These are phyloP conservation scores for Rattus norvegicus DNA, from an alignment of 2,113 vertebrate genomes.

Conservation along the genomic window DNA sequence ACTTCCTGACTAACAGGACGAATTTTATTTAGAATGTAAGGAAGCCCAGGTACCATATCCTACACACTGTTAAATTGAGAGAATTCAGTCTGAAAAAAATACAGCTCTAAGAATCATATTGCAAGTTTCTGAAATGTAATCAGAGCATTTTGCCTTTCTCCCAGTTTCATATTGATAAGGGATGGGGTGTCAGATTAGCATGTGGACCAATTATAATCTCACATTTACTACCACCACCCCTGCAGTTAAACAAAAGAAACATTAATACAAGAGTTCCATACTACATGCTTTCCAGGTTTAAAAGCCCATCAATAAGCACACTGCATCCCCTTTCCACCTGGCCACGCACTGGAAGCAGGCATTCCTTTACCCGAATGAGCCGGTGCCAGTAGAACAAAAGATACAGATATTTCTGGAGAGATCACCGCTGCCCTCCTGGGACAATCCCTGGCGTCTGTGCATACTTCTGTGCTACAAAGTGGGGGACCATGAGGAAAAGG, in stretches of 20 bases:
- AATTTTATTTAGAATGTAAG: constrained; percentile 8
- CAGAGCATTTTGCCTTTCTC: background rate
- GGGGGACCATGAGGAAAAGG: constrained; percentile 87
- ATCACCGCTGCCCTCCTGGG: constrained; percentile 88
- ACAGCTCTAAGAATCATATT: background rate
- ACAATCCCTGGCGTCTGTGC: constrained; percentile 89
- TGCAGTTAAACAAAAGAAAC: background rate
- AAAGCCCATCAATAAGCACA: constrained; percentile 30
- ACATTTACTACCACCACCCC: background rate
- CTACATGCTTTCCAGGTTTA: constrained; percentile 59
- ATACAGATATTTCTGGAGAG: constrained; percentile 89
- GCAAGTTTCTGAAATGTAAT: background rate
- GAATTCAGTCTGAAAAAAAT: background rate
- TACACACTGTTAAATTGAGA: background rate
- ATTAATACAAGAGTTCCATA: constrained; percentile 71
- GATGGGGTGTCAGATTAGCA: background rate
- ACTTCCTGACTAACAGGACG: background rate
- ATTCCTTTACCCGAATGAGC: constrained; percentile 90
- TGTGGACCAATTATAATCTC: background rate
- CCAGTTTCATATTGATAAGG: background rate
- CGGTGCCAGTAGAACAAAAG: constrained; percentile 90
- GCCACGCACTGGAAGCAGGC: constrained; percentile 95
- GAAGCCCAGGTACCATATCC: background rate
- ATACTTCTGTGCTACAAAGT: constrained; percentile 89
- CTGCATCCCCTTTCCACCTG: constrained; percentile 86